Conservation (phyloP, 2,113 vertebrate genomes). For the Diadophis punctatus region DNA sequence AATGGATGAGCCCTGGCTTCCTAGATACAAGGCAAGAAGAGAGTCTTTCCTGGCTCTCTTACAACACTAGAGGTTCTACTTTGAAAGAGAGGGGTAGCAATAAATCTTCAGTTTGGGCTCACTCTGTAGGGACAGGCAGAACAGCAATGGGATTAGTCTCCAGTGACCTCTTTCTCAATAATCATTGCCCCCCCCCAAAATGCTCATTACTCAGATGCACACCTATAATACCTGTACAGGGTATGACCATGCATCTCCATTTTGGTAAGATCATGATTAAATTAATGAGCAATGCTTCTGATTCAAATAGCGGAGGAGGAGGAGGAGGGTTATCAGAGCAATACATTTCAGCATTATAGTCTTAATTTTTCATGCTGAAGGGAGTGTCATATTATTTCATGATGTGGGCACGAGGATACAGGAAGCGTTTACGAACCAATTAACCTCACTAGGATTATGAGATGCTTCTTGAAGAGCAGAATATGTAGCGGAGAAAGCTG, state of each 20-base stretch:
- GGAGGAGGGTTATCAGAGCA: background rate
- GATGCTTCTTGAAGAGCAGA: conserved; percentile 48
- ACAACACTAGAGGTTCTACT: background rate
- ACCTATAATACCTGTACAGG: background rate
- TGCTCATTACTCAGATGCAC: background rate
- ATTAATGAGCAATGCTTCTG: background rate
- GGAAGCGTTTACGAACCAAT: conserved; percentile 52
- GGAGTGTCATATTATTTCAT: conserved; percentile 37
- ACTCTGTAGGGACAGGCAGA: background rate
- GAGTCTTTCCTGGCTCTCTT: background rate
- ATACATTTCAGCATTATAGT: background rate
- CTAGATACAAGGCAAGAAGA: background rate
- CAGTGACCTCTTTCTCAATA: background rate
- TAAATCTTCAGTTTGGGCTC: background rate
- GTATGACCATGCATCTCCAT: background rate
- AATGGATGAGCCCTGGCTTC: background rate
- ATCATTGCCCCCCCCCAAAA: background rate
- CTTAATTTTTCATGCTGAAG: conserved; percentile 36
- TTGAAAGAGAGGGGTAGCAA: background rate
- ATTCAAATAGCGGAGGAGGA: background rate
- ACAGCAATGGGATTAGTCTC: background rate
- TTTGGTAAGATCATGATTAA: background rate
- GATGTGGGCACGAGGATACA: conserved; percentile 40
- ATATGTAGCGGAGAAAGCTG: conserved; percentile 46
- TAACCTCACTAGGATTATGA: conserved; percentile 42